These are phyloP conservation scores for Echeneis naucrates DNA, from an alignment of 2,797 vertebrate species.

Conservation along the genomic window DNA sequence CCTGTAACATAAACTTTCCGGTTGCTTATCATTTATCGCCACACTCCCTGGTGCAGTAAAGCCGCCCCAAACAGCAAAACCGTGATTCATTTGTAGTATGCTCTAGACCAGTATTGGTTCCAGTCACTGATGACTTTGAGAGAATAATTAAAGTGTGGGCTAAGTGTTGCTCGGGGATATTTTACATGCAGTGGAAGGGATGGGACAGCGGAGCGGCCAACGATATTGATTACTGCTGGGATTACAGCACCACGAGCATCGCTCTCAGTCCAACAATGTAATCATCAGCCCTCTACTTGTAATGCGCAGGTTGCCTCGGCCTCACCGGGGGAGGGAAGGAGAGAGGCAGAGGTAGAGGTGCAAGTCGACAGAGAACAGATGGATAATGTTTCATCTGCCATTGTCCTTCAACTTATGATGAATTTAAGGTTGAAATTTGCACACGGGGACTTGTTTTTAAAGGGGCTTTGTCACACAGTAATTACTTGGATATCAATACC, in stretches of 20 bases:
- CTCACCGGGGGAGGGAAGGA: slow-evolving; percentile 59
- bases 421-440: slow-evolving; percentile 72
- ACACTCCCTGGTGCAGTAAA: slow-evolving; percentile 40
- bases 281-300: slow-evolving; percentile 83
- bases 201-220: slow-evolving; percentile 67
- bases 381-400: slow-evolving; percentile 79
- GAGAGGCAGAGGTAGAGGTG: slow-evolving; percentile 52
- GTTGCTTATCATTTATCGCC: slow-evolving; percentile 43
- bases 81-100: slow-evolving; percentile 64
- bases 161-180: slow-evolving; percentile 81
- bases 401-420: slow-evolving; percentile 75
- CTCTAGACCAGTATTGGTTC: slow-evolving; percentile 58
- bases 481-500: slow-evolving; percentile 42
- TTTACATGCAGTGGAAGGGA: slow-evolving; percentile 82
- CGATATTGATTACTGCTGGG: slow-evolving; percentile 86
- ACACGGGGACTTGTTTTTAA: slow-evolving; percentile 55
- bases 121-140: slow-evolving; percentile 81
- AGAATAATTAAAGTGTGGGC: slow-evolving; percentile 81
- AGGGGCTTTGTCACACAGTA: slow-evolving; percentile 32
- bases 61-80: slow-evolving; percentile 60
- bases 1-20: slow-evolving; percentile 22
- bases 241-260: slow-evolving; percentile 82
- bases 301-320: slow-evolving; percentile 78
- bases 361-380: slow-evolving; percentile 75
- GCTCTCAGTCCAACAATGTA: slow-evolving; percentile 84